A percentile compares a stretch with the other conserved stretches of the same genome.
phyloP scores from a whole-genome alignment of 2,113 vertebrate genomes.

The Rattus rattus region DNA sequence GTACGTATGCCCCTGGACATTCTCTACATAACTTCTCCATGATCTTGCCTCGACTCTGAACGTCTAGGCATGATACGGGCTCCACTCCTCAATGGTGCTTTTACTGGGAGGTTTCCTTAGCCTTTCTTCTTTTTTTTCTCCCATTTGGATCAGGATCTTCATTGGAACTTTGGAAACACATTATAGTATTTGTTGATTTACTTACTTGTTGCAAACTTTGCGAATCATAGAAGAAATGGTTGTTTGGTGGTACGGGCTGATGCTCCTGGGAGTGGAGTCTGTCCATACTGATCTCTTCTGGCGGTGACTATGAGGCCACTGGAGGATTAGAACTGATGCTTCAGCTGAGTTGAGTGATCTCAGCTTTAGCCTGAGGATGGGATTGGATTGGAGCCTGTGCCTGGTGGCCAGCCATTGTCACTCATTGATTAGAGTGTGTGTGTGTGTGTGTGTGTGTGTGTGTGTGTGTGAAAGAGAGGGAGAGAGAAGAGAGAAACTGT shows the following conservation, averaged over 20 bases:
- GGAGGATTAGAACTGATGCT: background rate
- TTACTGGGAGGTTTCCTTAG: background rate
- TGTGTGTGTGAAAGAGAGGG: background rate
- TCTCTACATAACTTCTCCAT: background rate
- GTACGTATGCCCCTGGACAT: background rate
- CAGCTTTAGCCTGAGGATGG: slow-evolving; percentile 2
- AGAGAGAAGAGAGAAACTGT: background rate
- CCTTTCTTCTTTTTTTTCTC: background rate
- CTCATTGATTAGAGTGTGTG: background rate
- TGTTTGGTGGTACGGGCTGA: background rate
- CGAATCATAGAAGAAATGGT: background rate
- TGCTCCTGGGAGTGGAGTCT: background rate
- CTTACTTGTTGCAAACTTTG: background rate
- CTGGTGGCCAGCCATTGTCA: background rate
- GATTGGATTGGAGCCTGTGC: background rate
- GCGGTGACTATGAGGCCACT: background rate
- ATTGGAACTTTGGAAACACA: background rate
- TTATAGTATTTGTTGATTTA: slow-evolving; percentile 1
- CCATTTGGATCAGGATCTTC: background rate
- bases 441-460: background rate
- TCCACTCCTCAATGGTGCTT: slow-evolving; percentile 21
- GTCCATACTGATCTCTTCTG: background rate
- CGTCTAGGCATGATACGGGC: slow-evolving; percentile 2
- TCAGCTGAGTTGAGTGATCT: background rate
- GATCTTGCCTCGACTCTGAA: slow-evolving; percentile 7